A percentile compares a stretch with the other conserved stretches of the same genome.
Evolutionary conservation across 1,140 invertebrate genomes (phyloP).

Genomic region (Lepidurus arcticus): DNA sequence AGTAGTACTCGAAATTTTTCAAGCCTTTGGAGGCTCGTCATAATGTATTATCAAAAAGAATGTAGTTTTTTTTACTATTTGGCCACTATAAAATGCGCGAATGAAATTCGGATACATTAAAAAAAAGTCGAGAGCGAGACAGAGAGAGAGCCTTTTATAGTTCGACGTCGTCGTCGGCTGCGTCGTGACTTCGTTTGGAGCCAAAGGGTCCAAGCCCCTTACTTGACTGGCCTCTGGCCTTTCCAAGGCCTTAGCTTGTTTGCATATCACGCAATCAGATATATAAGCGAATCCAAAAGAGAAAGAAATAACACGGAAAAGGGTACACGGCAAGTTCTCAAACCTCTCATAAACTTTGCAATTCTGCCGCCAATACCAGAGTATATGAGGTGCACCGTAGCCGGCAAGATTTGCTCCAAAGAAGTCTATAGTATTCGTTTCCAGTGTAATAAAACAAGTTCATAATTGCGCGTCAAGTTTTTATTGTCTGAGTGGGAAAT

Average conservation of each 20-base stretch:
- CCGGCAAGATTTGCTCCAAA: background rate
- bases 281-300: background rate
- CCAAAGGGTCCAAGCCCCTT: slow-evolving; percentile 10
- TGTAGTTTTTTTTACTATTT: too few relatives aligned
- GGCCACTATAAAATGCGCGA: too few relatives aligned
- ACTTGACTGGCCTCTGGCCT: background rate
- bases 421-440: too few relatives aligned
- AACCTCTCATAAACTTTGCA: background rate
- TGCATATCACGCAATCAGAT: background rate
- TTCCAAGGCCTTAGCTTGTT: background rate
- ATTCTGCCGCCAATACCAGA: background rate
- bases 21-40: too few relatives aligned
- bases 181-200: slow-evolving; percentile 20
- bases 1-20: background rate
- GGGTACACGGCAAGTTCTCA: background rate
- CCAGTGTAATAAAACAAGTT: background rate
- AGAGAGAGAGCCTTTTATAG: too few relatives aligned
- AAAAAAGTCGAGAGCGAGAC: too few relatives aligned
- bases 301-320: background rate
- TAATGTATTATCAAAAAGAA: too few relatives aligned
- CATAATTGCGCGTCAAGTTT: background rate
- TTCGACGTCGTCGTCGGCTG: background rate
- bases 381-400: background rate
- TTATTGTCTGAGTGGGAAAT: background rate
- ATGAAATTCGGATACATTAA: too few relatives aligned